These are phyloP conservation scores for Stichopus chloronotus DNA, from an alignment of 35 echinoderm and acorn worm genomes.

Conservation along the genomic window DNA sequence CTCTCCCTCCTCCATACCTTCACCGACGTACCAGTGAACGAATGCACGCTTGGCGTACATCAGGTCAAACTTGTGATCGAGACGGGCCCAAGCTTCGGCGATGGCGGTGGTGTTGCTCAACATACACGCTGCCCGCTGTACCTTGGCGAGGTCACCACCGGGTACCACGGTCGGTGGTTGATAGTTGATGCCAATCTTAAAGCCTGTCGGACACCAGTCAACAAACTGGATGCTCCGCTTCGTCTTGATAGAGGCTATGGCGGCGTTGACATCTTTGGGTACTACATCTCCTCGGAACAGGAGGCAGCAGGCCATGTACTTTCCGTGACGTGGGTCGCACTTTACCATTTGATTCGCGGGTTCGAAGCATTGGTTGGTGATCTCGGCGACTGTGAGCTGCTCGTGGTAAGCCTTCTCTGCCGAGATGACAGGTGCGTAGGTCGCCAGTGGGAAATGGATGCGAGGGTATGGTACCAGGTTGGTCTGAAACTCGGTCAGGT, in stretches of 20 bases:
- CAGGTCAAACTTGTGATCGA: constrained; percentile 92
- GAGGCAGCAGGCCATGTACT: constrained; percentile 33
- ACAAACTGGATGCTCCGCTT: constrained; percentile 99
- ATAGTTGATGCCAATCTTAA: constrained; percentile 86
- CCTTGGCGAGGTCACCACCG: constrained; percentile 93
- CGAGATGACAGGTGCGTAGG: constrained; percentile 28
- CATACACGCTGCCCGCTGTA: constrained; percentile 89
- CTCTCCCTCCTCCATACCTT: constrained; percentile 94
- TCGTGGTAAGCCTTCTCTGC: constrained; percentile 37
- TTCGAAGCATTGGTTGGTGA: constrained; percentile 28
- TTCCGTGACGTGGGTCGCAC: constrained; percentile 28
- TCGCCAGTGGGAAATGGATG: constrained; percentile 6
- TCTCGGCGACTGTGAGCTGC: constrained; percentile 1
- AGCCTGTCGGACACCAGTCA: constrained; percentile 96
- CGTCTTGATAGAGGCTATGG: constrained; percentile 81
- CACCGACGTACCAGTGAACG: constrained; percentile 92
- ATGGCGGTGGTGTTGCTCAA: constrained; percentile 96
- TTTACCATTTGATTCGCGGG: constrained; percentile 23
- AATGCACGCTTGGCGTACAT: constrained; percentile 95
- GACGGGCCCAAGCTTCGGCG: constrained; percentile 93
- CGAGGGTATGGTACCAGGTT: constrained; percentile 28
- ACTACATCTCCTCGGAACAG: constrained; percentile 35
- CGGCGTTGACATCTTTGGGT: constrained; percentile 49
- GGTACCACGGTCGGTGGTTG: constrained; percentile 84
- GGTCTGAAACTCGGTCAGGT: constrained; percentile 16